Conservation (phyloP, 2,113 vertebrate species). For the Pagrus major region DNA sequence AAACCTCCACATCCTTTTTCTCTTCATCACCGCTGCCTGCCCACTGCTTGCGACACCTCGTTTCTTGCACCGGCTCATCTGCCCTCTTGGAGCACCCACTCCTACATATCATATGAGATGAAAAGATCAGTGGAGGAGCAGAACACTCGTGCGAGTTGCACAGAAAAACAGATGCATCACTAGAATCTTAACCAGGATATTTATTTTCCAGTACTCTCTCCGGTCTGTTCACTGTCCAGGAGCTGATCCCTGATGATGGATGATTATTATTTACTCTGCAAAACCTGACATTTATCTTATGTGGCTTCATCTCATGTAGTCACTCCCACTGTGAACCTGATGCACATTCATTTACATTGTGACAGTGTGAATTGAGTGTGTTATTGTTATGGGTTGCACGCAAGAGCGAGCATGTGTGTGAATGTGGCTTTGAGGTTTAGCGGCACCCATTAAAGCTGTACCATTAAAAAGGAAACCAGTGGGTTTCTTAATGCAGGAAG, state of each 20-base stretch:
- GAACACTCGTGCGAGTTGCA: conserved; percentile 19
- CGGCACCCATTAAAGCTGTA: conserved; percentile 13
- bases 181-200: conserved; percentile 29
- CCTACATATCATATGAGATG: conserved; percentile 58
- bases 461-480: conserved; percentile 32
- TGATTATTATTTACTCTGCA: conserved; percentile 50
- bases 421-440: conserved; percentile 26
- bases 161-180: conserved; percentile 40
- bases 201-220: conserved; percentile 32
- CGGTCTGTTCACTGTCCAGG: conserved; percentile 2
- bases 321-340: conserved; percentile 31
- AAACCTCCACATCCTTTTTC: conserved; percentile 51
- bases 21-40: conserved; percentile 45
- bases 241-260: conserved; percentile 47
- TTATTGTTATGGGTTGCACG: conserved; percentile 44
- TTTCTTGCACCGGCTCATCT: conserved; percentile 63
- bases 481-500: conserved; percentile 45
- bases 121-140: conserved; percentile 45
- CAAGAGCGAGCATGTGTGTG: conserved; percentile 12
- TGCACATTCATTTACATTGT: conserved; percentile 35
- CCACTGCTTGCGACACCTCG: conserved; percentile 60
- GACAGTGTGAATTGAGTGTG: conserved; percentile 47
- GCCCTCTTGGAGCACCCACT: conserved; percentile 52
- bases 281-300: conserved; percentile 62
- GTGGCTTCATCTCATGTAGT: conserved; percentile 27